Conservation (phyloP, 2,113 vertebrate genomes). For the Morphnarchus princeps region DNA sequence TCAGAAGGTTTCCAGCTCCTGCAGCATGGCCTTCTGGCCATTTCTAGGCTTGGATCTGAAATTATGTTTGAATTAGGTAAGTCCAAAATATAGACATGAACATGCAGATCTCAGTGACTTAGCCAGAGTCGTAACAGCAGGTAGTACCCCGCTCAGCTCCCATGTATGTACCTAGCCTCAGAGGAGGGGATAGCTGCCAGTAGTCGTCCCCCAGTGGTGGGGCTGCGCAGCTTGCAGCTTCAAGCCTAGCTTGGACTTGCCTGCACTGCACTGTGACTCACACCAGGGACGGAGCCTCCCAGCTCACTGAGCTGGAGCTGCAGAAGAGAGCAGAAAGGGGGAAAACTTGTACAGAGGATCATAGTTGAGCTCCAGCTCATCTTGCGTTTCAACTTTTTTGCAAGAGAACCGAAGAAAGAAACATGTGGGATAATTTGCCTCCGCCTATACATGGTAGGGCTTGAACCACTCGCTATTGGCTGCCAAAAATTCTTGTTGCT, state of each 20-base stretch:
- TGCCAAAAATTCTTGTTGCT: slow-evolving; percentile 5
- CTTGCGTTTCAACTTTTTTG: not conserved
- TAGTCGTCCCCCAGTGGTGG: not conserved
- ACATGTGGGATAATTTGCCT: not conserved
- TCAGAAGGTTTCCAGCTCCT: slow-evolving; percentile 31
- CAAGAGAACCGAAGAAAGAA: not conserved
- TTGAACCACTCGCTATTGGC: not conserved
- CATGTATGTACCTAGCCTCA: not conserved
- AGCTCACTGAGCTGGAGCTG: not conserved
- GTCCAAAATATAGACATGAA: not conserved
- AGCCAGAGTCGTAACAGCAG: not conserved
- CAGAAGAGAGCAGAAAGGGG: not conserved
- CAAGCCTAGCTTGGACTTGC: not conserved
- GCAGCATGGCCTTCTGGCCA: slow-evolving; percentile 46
- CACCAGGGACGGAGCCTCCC: not conserved
- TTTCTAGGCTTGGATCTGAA: not conserved
- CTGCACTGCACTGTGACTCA: not conserved
- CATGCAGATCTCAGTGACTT: not conserved
- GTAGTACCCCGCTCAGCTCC: not conserved
- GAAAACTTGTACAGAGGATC: not conserved
- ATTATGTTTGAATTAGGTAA: not conserved
- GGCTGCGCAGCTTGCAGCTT: not conserved
- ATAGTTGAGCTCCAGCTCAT: not conserved
- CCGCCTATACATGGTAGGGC: not conserved
- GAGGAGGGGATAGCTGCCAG: not conserved